phyloP scores from a whole-genome alignment of 2,113 vertebrate genomes.

The Poeciliopsis prolifica region DNA sequence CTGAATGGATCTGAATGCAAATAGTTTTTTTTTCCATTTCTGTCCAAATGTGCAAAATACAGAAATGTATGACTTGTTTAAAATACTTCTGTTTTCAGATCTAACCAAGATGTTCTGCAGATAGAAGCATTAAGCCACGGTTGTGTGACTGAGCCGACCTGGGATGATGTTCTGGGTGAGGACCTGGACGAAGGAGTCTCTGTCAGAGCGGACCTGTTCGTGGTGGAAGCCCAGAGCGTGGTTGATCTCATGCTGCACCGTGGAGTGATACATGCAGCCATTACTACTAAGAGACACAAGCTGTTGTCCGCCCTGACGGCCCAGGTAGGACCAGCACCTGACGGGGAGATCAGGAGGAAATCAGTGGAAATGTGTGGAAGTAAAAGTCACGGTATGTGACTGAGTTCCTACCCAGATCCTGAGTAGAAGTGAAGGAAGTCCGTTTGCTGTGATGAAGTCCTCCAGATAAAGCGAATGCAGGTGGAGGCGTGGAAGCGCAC shows the following conservation, averaged over 20 bases:
- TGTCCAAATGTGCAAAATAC: too few relatives aligned
- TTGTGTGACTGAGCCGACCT: slow-evolving; percentile 6
- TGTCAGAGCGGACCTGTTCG: slow-evolving; percentile 72
- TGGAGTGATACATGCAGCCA: slow-evolving; percentile 1
- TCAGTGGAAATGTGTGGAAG: not conserved
- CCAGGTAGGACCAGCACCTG: slow-evolving; percentile 75
- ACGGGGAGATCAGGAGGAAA: not conserved
- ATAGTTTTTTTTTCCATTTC: too few relatives aligned
- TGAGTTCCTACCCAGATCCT: slow-evolving; percentile 50
- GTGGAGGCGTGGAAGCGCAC: slow-evolving; percentile 15
- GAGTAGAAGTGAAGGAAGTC: slow-evolving; percentile 35
- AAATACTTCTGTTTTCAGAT: too few relatives aligned
- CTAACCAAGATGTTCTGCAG: too few relatives aligned
- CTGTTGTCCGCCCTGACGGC: slow-evolving; percentile 35
- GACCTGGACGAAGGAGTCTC: slow-evolving; percentile 55
- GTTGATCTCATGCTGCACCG: slow-evolving; percentile 67
- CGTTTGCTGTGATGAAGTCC: fast-evolving
- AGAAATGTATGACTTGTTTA: too few relatives aligned
- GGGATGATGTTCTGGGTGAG: slow-evolving; percentile 51
- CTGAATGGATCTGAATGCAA: too few relatives aligned
- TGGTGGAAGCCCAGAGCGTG: slow-evolving; percentile 77
- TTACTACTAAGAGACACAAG: slow-evolving; percentile 34
- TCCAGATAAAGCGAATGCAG: slow-evolving; percentile 61
- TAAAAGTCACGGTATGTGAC: not conserved
- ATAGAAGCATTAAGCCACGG: too few relatives aligned